phyloP scores from a whole-genome alignment of 2,113 vertebrate genomes.

The Pomatorhinus ruficollis region DNA sequence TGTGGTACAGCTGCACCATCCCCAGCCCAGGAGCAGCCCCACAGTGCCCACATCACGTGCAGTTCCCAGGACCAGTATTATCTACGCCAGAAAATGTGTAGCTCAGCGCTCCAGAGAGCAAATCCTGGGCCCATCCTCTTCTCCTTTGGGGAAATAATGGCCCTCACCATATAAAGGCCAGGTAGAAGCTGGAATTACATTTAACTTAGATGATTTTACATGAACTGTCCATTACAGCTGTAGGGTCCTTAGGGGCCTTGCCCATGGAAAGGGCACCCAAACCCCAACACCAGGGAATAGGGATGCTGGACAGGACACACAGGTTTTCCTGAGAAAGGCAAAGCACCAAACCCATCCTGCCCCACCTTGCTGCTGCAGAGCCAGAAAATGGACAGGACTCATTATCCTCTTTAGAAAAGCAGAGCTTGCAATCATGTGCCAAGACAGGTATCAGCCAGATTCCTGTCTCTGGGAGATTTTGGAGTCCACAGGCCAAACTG shows the following conservation, averaged over 20 bases:
- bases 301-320: not conserved
- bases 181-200: not conserved
- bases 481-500: not conserved
- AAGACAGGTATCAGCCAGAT: slow-evolving; percentile 38
- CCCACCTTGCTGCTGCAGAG: not conserved
- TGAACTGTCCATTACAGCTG: not conserved
- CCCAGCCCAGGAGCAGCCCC: not conserved
- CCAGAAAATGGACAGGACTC: not conserved
- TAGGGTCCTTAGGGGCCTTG: not conserved
- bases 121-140: not conserved
- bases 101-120: not conserved
- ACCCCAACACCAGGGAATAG: not conserved
- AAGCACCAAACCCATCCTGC: not conserved
- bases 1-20: not conserved
- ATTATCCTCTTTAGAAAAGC: not conserved
- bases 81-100: accelerated
- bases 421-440: not conserved
- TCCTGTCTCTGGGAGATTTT: not conserved
- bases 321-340: not conserved
- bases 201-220: not conserved
- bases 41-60: not conserved
- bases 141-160: not conserved
- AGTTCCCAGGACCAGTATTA: not conserved
- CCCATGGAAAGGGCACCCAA: not conserved
- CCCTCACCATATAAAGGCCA: not conserved